Evolutionary conservation across 2,113 vertebrate species (phyloP).

Genomic region (Thermophis baileyi): DNA sequence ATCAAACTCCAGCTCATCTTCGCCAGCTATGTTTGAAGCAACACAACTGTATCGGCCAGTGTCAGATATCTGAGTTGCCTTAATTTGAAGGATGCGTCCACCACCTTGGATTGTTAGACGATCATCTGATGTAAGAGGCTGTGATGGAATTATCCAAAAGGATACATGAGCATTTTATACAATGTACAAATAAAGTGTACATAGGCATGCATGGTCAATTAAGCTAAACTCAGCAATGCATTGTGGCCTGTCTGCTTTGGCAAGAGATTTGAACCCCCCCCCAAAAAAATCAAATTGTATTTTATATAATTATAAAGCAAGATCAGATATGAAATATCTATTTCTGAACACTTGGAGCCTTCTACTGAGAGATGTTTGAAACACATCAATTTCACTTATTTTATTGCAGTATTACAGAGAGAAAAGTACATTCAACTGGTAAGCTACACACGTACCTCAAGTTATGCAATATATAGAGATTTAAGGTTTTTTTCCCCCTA

Average conservation of each 20-base stretch:
- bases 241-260: too few species aligned
- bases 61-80: conserved; percentile 85
- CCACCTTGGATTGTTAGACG: conserved; percentile 76
- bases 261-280: neutral
- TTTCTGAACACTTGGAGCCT: neutral
- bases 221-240: neutral
- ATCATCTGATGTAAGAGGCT: conserved; percentile 78
- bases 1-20: conserved; percentile 98
- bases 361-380: neutral
- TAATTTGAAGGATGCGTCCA: conserved; percentile 83
- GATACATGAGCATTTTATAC: conserved; percentile 6
- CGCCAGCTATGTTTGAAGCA: conserved; percentile 90
- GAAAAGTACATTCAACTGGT: neutral
- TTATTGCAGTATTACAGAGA: neutral
- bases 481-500: neutral
- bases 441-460: neutral
- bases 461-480: neutral
- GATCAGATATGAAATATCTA: neutral
- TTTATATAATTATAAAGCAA: neutral
- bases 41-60: conserved; percentile 92
- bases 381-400: neutral
- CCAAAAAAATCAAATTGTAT: neutral
- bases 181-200: neutral
- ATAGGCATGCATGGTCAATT: neutral
- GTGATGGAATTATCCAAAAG: conserved; percentile 38